Base-by-base conservation (phyloP, 2,888 invertebrate species). In the Melanotus villosus region DNA sequence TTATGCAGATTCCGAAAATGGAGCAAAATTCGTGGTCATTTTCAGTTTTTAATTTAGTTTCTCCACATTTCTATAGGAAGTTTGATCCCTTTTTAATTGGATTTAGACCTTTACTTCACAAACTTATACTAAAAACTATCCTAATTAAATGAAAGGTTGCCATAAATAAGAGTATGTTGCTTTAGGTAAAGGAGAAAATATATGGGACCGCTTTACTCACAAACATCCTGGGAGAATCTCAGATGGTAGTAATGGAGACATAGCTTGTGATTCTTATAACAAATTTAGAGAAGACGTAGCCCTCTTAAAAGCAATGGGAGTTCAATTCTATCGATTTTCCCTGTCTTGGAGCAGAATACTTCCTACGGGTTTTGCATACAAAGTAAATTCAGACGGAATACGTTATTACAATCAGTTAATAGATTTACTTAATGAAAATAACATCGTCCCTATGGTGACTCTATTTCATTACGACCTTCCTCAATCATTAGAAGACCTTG, bases 171-270 rank as follows among this genome's bases (percentile, higher is more conserved):
- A 7, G 32, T 10, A 10, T 32, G 9, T 32, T 41, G 14, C 43
- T 19, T 16, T 2, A 89, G 90, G 88, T 9, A 90, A 89, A 84
- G 87, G 89, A 2, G 88, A 88, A 75, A 89, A 87, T 75, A 89
- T 90, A n/a, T 92, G 92, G 92, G 92, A 93, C 81, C 85, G 85
- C 3, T 89, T 90, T 76, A 88, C 89, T 0, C 90, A 90, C 73
- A 56, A 50, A 2, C 77, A 85, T 43, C 86, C 88, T 0, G 86
- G 88, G 0, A 77, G 85, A 0, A 85, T 91, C 0, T 83, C 81
- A 56, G 88, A 90, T 77, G 84, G 85, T 36, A 81, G 84, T 14
- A 90, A 87, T 43, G 91, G 88, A 0, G 90, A 92, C 77, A 82
- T 90, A 0, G 89, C 92, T 0, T 89, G 89, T 64, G 90, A 92